A percentile compares a stretch with the other conserved stretches of the same genome.
These are phyloP conservation scores for Clostera curtula DNA, from an alignment of 2,888 invertebrate species.

Conservation along the genomic window DNA sequence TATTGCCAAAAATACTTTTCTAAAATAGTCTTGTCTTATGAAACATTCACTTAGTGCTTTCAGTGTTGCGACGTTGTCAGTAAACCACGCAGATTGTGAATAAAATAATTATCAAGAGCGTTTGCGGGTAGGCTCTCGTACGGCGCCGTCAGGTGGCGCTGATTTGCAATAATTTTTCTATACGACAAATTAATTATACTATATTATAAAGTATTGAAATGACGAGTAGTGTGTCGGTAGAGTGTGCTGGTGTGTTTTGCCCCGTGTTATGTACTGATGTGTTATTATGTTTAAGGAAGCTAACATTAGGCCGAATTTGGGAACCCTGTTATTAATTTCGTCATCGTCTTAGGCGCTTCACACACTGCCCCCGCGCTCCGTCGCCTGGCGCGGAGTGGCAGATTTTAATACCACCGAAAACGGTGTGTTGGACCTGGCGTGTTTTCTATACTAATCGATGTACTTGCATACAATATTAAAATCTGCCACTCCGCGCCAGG, in stretches of 20 bases:
- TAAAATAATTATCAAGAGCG: conserved; percentile 6
- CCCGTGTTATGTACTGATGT: conserved; percentile 12
- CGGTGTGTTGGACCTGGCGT: too few relatives aligned
- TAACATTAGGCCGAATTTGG: conserved; percentile 11
- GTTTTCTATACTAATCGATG: too few relatives aligned
- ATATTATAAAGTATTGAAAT: conserved; percentile 6
- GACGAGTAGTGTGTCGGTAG: conserved; percentile 11
- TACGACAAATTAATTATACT: conserved; percentile 22
- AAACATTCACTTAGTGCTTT: too few relatives aligned
- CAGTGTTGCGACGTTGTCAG: conserved; percentile 8
- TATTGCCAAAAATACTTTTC: too few relatives aligned
- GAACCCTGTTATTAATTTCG: too few relatives aligned
- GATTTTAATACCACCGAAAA: too few relatives aligned
- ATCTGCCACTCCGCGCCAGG: too few relatives aligned
- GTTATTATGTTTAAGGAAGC: conserved; percentile 3
- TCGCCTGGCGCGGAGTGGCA: too few relatives aligned
- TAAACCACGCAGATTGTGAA: conserved; percentile 7
- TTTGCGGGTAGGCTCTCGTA: conserved; percentile 23
- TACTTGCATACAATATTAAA: too few relatives aligned
- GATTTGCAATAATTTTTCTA: conserved; percentile 45
- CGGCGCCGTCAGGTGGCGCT: conserved; percentile 14
- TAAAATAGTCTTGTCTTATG: too few relatives aligned
- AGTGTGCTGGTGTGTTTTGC: conserved; percentile 9
- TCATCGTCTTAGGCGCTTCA: too few relatives aligned
- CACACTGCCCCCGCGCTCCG: too few relatives aligned